A percentile compares a stretch with the other conserved stretches of the same genome.
Evolutionary conservation across 2,888 invertebrate genomes (phyloP).

Genomic region (Xanthia togata): DNA sequence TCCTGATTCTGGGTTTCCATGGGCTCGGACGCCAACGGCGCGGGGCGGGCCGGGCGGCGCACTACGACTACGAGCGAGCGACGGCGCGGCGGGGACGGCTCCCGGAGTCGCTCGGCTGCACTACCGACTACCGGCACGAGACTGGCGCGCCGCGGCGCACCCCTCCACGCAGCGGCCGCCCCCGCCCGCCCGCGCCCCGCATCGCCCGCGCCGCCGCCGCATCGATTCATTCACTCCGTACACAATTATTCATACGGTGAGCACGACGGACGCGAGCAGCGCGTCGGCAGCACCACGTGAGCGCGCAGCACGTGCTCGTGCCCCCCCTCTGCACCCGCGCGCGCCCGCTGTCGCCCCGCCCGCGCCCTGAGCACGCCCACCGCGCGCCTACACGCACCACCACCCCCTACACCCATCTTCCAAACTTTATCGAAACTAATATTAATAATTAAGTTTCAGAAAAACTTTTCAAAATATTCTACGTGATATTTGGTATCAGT

Average conservation of each 20-base stretch:
- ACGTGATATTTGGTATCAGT: slow-evolving; percentile 14
- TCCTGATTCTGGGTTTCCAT: slow-evolving; percentile 96
- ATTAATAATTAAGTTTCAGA: slow-evolving; percentile 53
- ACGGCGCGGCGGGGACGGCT: slow-evolving; percentile 91
- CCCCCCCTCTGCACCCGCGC: slow-evolving; percentile 72
- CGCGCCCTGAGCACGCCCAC: slow-evolving; percentile 76
- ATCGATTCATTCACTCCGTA: slow-evolving; percentile 90
- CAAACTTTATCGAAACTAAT: slow-evolving; percentile 62
- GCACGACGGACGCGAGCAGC: slow-evolving; percentile 84
- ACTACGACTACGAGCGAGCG: slow-evolving; percentile 91
- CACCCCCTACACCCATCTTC: slow-evolving; percentile 66
- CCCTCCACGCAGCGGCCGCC: slow-evolving; percentile 83
- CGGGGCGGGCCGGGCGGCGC: slow-evolving; percentile 83
- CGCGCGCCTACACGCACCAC: slow-evolving; percentile 72
- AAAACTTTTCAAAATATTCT: slow-evolving; percentile 50
- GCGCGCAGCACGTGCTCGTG: slow-evolving; percentile 88
- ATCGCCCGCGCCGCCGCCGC: slow-evolving; percentile 82
- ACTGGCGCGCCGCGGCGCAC: slow-evolving; percentile 90
- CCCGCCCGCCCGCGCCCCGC: slow-evolving; percentile 77
- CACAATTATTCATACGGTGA: slow-evolving; percentile 89
- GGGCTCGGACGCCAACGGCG: slow-evolving; percentile 85
- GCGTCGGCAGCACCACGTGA: slow-evolving; percentile 87
- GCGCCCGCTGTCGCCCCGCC: slow-evolving; percentile 75
- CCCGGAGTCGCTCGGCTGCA: slow-evolving; percentile 92
- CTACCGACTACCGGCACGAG: slow-evolving; percentile 94